Conservation (phyloP, 2,797 vertebrate genomes). For the Enteromius unitaeniatus region DNA sequence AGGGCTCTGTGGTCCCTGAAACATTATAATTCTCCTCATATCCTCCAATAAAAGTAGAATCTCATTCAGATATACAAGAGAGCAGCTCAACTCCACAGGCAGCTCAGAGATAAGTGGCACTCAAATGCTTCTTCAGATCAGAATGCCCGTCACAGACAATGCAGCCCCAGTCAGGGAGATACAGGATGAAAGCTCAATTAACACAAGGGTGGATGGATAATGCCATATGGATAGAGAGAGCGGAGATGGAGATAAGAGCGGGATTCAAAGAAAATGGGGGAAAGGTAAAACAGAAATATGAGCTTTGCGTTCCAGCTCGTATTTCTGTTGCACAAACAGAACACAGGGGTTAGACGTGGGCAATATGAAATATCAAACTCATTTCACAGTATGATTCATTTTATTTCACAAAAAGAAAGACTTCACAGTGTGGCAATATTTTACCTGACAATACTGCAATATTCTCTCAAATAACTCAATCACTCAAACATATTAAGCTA, state of each 20-base stretch:
- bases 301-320: neutral
- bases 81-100: neutral
- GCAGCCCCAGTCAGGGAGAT: slow-evolving; percentile 6
- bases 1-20: slow-evolving; percentile 3
- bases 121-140: slow-evolving; percentile 44
- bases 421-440: neutral
- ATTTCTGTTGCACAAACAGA: neutral
- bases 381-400: neutral
- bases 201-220: slow-evolving; percentile 34
- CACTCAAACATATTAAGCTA: neutral
- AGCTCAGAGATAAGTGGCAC: slow-evolving; percentile 31
- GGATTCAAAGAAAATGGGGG: neutral
- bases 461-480: neutral
- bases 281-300: slow-evolving; percentile 10
- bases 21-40: slow-evolving; percentile 50
- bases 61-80: slow-evolving; percentile 27
- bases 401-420: neutral
- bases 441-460: neutral
- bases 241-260: neutral
- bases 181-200: slow-evolving; percentile 45
- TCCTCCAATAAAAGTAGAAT: slow-evolving; percentile 34
- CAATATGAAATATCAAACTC: neutral
- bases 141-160: slow-evolving; percentile 39
- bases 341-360: neutral
- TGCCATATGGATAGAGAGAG: slow-evolving; percentile 11